A percentile compares a stretch with the other conserved stretches of the same genome.
These are phyloP conservation scores for Sarcophaga variegata DNA, from an alignment of 2,888 invertebrate species.

Conservation along the genomic window DNA sequence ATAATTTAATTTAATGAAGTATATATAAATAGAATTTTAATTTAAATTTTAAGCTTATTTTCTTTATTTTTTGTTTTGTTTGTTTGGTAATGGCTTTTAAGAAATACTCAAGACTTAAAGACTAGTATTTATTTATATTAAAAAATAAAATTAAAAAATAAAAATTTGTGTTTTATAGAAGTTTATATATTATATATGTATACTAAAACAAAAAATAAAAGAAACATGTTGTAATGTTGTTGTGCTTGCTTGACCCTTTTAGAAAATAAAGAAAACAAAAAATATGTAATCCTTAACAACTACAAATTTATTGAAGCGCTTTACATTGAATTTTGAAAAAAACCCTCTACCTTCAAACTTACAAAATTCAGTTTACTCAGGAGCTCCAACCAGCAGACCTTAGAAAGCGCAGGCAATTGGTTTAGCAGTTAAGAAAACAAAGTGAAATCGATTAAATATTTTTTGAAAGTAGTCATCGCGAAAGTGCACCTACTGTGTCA, in stretches of 20 bases:
- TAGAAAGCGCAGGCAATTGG: too few species aligned
- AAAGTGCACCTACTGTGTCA: too few species aligned
- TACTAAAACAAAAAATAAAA: conserved; percentile 1
- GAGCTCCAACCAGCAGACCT: too few species aligned
- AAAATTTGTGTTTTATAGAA: conserved; percentile 47
- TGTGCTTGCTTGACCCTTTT: conserved; percentile 43
- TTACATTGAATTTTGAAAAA: too few species aligned
- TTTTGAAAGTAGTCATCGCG: too few species aligned
- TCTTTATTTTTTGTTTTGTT: conserved; percentile 24
- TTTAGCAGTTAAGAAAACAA: too few species aligned
- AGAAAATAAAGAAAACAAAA: conserved; percentile 19
- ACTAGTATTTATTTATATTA: conserved; percentile 63
- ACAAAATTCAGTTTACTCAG: too few species aligned
- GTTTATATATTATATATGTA: conserved; percentile 30
- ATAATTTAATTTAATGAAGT: conserved; percentile 46
- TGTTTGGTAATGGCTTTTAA: conserved; percentile 27
- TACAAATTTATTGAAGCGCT: too few species aligned
- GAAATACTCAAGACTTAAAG: conserved; percentile 67
- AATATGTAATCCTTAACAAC: conserved; percentile 1
- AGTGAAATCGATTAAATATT: too few species aligned
- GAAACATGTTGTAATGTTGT: conserved; percentile 44
- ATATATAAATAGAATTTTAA: conserved; percentile 6
- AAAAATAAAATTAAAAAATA: conserved; percentile 49
- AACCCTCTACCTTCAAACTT: too few species aligned
- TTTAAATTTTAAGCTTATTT: conserved; percentile 45